phyloP scores from a whole-genome alignment of 2,797 vertebrate species.

The Nannoperca australis region DNA sequence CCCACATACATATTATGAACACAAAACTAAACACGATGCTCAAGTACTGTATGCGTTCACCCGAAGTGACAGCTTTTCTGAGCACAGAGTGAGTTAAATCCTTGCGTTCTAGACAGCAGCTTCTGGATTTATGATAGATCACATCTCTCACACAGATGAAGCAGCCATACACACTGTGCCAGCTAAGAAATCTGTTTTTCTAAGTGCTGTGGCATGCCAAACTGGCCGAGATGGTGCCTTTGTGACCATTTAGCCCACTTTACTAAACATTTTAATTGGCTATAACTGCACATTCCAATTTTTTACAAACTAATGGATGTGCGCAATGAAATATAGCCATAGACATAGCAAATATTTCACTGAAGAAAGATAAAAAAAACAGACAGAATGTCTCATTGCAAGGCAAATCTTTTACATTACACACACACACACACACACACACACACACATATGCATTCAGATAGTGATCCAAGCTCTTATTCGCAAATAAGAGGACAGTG shows the following conservation, averaged over 20 bases:
- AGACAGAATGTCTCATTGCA: neutral
- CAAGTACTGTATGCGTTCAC: conserved; percentile 25
- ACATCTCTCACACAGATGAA: conserved; percentile 41
- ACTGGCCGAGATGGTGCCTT: conserved; percentile 40
- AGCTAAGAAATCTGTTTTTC: conserved; percentile 35
- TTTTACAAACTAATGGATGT: conserved; percentile 40
- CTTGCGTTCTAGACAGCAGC: conserved; percentile 40
- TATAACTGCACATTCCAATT: conserved; percentile 35
- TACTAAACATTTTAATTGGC: conserved; percentile 48
- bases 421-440: neutral
- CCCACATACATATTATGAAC: conserved; percentile 36
- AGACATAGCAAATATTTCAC: neutral
- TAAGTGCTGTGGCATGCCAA: conserved; percentile 32
- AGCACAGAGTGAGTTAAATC: conserved; percentile 50
- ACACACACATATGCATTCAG: neutral
- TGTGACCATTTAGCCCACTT: conserved; percentile 53
- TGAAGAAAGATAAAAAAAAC: neutral
- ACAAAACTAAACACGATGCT: conserved; percentile 52
- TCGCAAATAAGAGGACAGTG: neutral
- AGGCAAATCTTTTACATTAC: neutral
- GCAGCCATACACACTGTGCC: conserved; percentile 34
- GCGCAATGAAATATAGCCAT: neutral
- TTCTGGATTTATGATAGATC: conserved; percentile 61
- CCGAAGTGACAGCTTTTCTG: conserved; percentile 56
- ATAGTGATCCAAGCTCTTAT: neutral